These are phyloP conservation scores for Odontomyia ornata DNA, from an alignment of 2,888 invertebrate species.

Conservation along the genomic window DNA sequence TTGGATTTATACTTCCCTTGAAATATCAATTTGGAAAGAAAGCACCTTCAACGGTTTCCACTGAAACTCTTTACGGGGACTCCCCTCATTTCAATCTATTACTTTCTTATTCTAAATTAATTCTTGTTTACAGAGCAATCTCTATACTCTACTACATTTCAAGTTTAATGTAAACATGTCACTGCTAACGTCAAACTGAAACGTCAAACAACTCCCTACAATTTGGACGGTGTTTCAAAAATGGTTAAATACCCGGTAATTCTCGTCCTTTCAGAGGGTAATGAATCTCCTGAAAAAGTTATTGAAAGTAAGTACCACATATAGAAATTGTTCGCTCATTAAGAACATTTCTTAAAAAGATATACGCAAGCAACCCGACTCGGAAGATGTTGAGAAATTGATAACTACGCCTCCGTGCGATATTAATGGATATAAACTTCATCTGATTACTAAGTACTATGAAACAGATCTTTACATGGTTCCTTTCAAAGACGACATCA, in stretches of 20 bases:
- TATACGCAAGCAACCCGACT: constrained; percentile 17
- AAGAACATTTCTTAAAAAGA: neutral
- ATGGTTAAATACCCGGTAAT: constrained; percentile 41
- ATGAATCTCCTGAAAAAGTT: constrained; percentile 15
- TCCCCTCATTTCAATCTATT: too few relatives aligned
- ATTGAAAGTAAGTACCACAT: constrained; percentile 25
- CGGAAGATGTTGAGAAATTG: constrained; percentile 19
- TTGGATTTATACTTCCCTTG: too few relatives aligned
- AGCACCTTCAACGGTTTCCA: too few relatives aligned
- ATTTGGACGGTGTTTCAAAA: too few relatives aligned
- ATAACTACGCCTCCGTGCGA: constrained; percentile 43
- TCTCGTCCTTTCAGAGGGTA: constrained; percentile 36
- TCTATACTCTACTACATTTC: too few relatives aligned
- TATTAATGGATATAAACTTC: constrained; percentile 53
- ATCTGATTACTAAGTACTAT: constrained; percentile 55
- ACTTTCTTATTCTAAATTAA: too few relatives aligned
- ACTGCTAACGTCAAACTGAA: too few relatives aligned
- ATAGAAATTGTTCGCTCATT: neutral
- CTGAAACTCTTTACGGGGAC: too few relatives aligned
- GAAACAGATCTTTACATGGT: constrained; percentile 53
- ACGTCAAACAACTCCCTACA: too few relatives aligned
- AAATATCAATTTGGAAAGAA: too few relatives aligned
- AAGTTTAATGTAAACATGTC: too few relatives aligned
- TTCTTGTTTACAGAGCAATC: too few relatives aligned
- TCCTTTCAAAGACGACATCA: constrained; percentile 51